Base-by-base conservation (phyloP, 2,888 invertebrate genomes). In the Rhodophaea formosa region DNA sequence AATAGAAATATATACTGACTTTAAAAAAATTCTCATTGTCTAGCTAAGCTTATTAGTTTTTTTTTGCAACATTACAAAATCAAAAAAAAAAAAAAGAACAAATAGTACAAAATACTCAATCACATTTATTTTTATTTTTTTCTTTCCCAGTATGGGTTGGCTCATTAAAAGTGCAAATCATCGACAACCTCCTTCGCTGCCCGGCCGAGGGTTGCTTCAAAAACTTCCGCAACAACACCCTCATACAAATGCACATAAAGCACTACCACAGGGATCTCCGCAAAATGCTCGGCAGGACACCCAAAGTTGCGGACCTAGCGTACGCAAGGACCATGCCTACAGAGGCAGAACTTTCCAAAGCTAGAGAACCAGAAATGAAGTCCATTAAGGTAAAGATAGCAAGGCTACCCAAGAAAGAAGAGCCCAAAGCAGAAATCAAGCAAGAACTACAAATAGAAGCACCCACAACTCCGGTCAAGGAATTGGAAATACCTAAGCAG, bases 211-310 rank as follows among this genome's bases (percentile, higher is more conserved):
- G 95, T 0, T 98, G 98, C 77, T 94, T 93, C 54, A 98, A 98
- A 84, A 96, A 95, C 69, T 98, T 98, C 79, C 93, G 98, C 6
- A 97, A 97, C 77, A 97, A 97, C 76, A 97, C 96, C 63, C 93
- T 98, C 53, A 88, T 98, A 8, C 95, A 96, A 86, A 98, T 97
- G 94, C 98, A 98, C 79, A 95, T 98, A 45, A 98, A 98, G 75
- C 98, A 98, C 81, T 98, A 98, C 82, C 98, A 98, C 84, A 94
- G 95, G 1, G 96, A 97, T 65, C 92, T 96, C 59, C 93, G 94
- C 1, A 94, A 95, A 61, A 78, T 94, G 79, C 86, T 97, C 65
- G 96, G 96, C 3, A 93, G 93, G 0, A 96, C 97, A 0, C 97
- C 97, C 0, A 97, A 97, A 82, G 97, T 97, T 58, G 93, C 96